Conservation (phyloP, 1,140 invertebrate genomes). For the Protaetia brevitarsis region DNA sequence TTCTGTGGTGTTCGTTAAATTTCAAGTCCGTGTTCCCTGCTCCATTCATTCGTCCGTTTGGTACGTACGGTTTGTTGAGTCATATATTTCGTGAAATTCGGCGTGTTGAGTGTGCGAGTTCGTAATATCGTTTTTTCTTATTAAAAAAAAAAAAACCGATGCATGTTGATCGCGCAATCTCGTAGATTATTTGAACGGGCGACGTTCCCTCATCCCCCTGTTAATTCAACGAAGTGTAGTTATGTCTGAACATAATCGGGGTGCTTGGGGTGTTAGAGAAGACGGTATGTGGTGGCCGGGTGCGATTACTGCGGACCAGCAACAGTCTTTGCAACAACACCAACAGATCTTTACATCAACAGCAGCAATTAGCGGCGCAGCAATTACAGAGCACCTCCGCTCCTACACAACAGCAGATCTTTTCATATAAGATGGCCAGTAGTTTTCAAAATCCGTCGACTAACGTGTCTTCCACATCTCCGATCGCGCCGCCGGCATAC, state of each 20-base stretch:
- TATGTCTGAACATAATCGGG: conserved; percentile 50
- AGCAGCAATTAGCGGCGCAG: conserved; percentile 36
- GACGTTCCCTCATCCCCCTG: conserved; percentile 5
- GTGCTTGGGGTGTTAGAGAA: conserved; percentile 62
- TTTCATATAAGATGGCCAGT: conserved; percentile 80
- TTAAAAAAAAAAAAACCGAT: conserved; percentile 14
- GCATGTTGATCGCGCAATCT: conserved; percentile 22
- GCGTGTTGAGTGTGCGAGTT: conserved; percentile 3
- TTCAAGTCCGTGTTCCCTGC: background rate
- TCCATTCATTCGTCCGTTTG: conserved; percentile 1
- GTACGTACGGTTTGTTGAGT: conserved; percentile 4
- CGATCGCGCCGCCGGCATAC: conserved; percentile 42
- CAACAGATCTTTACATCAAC: conserved; percentile 46
- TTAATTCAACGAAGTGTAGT: conserved; percentile 26
- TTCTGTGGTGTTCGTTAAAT: conserved; percentile 12
- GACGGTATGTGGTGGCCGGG: conserved; percentile 60
- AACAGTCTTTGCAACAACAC: conserved; percentile 53
- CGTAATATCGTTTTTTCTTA: conserved; percentile 4
- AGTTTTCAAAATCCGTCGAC: conserved; percentile 70
- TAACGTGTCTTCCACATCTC: conserved; percentile 51
- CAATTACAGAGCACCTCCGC: conserved; percentile 52
- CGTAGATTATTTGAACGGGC: conserved; percentile 20
- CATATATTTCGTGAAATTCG: conserved; percentile 16
- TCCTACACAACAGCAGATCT: conserved; percentile 67
- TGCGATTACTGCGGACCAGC: conserved; percentile 52